Evolutionary conservation across 2,888 invertebrate species (phyloP), one percentile per base, ranked within the genome.

Genomic region (Andrena camellia): DNA sequence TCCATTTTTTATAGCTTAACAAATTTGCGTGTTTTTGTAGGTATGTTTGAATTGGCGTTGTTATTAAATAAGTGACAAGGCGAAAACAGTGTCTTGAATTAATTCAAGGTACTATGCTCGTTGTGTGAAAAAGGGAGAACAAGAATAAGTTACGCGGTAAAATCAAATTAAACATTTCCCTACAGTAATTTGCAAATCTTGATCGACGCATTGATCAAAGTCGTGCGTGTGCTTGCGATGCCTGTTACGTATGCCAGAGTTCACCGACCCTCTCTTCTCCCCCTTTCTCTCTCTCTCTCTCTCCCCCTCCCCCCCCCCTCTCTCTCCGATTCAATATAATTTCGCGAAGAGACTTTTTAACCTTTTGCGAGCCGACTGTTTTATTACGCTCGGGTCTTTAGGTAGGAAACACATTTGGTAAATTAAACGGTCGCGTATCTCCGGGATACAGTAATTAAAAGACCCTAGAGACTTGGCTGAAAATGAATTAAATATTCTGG

Each of bases 191-290:
- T 42, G 52, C 52, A 66, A 74, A 78, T 78, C 74, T 67, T 31
- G 64, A 66, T 72, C 63, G 64, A 29, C 64, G 31, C 73, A 73
- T 78, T 73, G 77, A 73, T 78, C 73, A 78, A 66, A 66, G 77
- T 66, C 42, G 29, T 57, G 71, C 77, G 57, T 71, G 77, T 26
- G 52, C 8, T 33, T 54, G 62, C 52, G 42, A 62, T 54, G 74
- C 67, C 23, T 48, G 74, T 74, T 74, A 68, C 52, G 78, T 59
- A 35, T 62, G n/a, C 31, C 66, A 17, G 42, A 23, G 78, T 74
- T 74, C 78, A 23, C 29, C 54, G 74, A 74, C 78, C 52, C 57
- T 42, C 4, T 60, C 2, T 7, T 31, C 35, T 59, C n/a, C 26
- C 35, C 31, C 35, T 67, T 23, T n/a, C 52, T 29, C 67, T 13